These are phyloP conservation scores for Brachynemurus nebulosus DNA, from an alignment of 2,888 invertebrate genomes.

Conservation along the genomic window DNA sequence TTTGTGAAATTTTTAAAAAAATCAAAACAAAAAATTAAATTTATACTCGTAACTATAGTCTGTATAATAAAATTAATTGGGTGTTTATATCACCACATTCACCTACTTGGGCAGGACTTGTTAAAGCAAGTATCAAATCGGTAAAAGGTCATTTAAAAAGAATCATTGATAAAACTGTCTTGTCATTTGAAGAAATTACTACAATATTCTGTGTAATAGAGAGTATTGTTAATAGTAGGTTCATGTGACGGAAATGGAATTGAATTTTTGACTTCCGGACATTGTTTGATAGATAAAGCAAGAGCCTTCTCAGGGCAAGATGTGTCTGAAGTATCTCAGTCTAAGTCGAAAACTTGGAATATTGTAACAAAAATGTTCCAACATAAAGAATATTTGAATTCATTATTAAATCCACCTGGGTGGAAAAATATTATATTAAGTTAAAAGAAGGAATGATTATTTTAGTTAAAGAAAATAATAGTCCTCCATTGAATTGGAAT, in stretches of 20 bases:
- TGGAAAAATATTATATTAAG: too few species aligned
- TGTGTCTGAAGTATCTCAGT: not conserved
- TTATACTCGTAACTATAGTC: slow-evolving; percentile 11
- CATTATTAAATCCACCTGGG: too few species aligned
- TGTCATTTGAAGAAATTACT: slow-evolving; percentile 19
- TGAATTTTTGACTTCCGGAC: slow-evolving; percentile 9
- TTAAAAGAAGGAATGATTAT: too few species aligned
- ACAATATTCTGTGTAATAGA: slow-evolving; percentile 18
- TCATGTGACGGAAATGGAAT: slow-evolving; percentile 6
- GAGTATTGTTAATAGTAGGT: slow-evolving; percentile 18
- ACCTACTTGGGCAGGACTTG: slow-evolving; percentile 22
- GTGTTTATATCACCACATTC: slow-evolving; percentile 20
- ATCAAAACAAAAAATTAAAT: not conserved
- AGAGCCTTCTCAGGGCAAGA: slow-evolving; percentile 8
- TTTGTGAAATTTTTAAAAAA: slow-evolving; percentile 5
- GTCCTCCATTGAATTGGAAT: not conserved
- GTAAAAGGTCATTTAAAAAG: slow-evolving; percentile 20
- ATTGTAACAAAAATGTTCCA: slow-evolving; percentile 21
- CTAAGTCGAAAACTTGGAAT: not conserved
- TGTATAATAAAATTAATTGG: slow-evolving; percentile 17
- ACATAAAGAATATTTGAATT: slow-evolving; percentile 9
- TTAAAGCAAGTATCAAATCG: slow-evolving; percentile 21
- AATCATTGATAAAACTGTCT: slow-evolving; percentile 14
- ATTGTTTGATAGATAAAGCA: slow-evolving; percentile 9
- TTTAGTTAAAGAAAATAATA: not conserved